Evolutionary conservation across 2,888 invertebrate genomes (phyloP), one percentile per base, ranked within the genome.

Genomic region (Vesta saturnalis): DNA sequence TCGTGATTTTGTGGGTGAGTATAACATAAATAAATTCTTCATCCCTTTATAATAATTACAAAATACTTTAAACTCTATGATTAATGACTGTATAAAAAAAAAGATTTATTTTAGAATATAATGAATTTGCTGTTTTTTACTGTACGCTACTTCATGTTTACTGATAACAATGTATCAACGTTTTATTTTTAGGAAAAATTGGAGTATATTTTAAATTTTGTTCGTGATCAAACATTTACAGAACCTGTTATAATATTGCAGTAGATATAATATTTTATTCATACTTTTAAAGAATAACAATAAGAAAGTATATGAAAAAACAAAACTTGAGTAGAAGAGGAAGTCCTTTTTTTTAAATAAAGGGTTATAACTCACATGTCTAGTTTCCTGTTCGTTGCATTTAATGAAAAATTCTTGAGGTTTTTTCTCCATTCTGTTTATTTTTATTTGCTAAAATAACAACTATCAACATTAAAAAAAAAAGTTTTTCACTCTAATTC

Each of bases 161-260:
- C n/a, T n/a, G 39, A 39, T 39, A 23, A 23, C 23, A 23, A 23
- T 23, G 23, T 23, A 23, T 23, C 23, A n/a, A n/a, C n/a, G 39
- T 10, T 4, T 39, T 39, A 39, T n/a, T 39, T 39, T 39, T n/a
- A n/a, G 39, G 8, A n/a, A 39, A 39, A 39, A n/a, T n/a, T n/a
- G n/a, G n/a, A n/a, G 39, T 39, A n/a, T 39, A 39, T 39, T 39
- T 39, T 39, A 39, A 39, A 39, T 39, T 39, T 39, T 39, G 12
- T 39, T n/a, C 39, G 39, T 39, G 39, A 39, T 39, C 39, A 39
- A 39, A 39, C 39, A 39, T 39, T 39, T 39, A 39, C 39, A 39
- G 39, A 39, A 39, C 12, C 39, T 39, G 39, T 39, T 39, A 39
- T n/a, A 39, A 39, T 39, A 39, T n/a, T 39, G 39, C 8, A 39